Base-by-base conservation (phyloP, 2,797 vertebrate genomes). In the Rhabdophis nuchalis region DNA sequence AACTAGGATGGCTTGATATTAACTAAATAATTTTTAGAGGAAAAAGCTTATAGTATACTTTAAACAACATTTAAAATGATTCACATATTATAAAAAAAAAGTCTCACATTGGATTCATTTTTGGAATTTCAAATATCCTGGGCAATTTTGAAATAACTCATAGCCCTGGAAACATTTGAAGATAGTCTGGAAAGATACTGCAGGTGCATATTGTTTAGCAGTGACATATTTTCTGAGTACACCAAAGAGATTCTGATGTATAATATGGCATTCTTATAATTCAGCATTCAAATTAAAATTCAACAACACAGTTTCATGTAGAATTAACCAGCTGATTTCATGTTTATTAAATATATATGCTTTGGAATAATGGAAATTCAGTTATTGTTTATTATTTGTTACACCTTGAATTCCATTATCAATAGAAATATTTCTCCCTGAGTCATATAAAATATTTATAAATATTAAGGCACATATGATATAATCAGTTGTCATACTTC, bases 401-500 rank as follows among this genome's bases (percentile, higher is more conserved):
- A 87, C 53, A 61, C 87, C 14, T 12, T 93, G 88, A 92, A 61
- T 36, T 6, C 89, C 93, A 46, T 90, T 86, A 58, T 90, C 61
- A 89, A 50, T 89, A 20, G 85, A 92, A 53, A 93, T 86, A 6
- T 60, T 93, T 91, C 85, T 32, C n/a, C 87, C 53, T 72, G 92
- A 77, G 82, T 53, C 18, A 57, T 91, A 8, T 9, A 68, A 1
- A 87, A 54, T 60, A 85, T 68, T 89, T 91, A 20, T 88, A 91
- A 25, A 32, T 64, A 14, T 95, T 88, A 4, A 57, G 14, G 32
- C 92, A 89, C 89, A 0, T 86, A 36, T 91, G 54, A 77, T 72
- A 93, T 57, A 87, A 1, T 89, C 68, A 86, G 93, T 93, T 93
- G 56, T 90, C 89, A 10, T 93, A 61, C 93, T 91, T 82, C 10